Base-by-base conservation (phyloP, 53 echinoderm and acorn worm genomes). In the Crossaster papposus region DNA sequence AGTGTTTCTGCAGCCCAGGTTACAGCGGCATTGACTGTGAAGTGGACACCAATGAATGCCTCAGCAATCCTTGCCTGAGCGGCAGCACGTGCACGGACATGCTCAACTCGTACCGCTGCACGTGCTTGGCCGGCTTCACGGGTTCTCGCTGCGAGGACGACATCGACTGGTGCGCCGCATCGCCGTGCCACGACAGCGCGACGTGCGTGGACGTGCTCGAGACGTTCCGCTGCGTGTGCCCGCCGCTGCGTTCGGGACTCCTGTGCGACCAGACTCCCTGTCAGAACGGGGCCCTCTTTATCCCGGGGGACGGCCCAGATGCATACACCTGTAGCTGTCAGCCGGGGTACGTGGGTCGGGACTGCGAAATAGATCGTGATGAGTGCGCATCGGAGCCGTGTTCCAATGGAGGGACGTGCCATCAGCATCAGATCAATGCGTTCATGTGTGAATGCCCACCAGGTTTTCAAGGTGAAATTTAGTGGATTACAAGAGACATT, bases 281-380 rank as follows among this genome's bases (percentile, higher is more conserved):
- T 14, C 85, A 85, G 72, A 85, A 85, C 12, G 10, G 52, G 11
- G 85, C 52, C 13, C n/a, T 31, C 52, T 85, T n/a, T 31, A 14
- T 85, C 17, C 18, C 17, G 3, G 23, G 62, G 17, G 62, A 62
- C 1, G 68, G 15, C 7, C 2, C 68, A 26, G 68, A 28, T 4
- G n/a, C 22, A n/a, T 52, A 82, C 20, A 36, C 63, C 64, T 85
- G 90, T 32, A 58, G 29, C 11, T 85, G 85, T 68, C 31, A 51
- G 70, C 17, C 72, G 17, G 85, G 85, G 3, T 85, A 51, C 72
- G 29, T 28, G 51, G 95, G 95, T 24, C 81, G 75, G 1, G 78
- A 95, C 62, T 95, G 95, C 32, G 91, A 91, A 51, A 54, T 89
- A 38, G 74, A 91, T 20, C 14, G 75, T 9, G 77, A 85, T 20